Percentiles rank a stretch among this genome's conserved stretches.
Evolutionary conservation across 1,140 invertebrate genomes (phyloP).

Genomic region (Drosophila insularis): DNA sequence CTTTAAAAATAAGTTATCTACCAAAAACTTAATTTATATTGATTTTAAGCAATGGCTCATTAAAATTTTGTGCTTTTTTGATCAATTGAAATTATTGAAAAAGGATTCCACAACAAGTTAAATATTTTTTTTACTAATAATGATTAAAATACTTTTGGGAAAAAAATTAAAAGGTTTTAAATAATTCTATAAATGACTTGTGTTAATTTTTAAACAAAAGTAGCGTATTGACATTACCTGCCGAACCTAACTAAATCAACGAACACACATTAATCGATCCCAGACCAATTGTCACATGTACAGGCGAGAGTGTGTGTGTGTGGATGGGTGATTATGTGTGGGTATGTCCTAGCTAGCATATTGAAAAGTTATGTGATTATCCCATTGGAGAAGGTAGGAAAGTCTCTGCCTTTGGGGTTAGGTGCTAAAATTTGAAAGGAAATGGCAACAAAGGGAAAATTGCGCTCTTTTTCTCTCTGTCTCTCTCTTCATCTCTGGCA

Average conservation of each 20-base stretch:
- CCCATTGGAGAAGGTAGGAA: constrained; percentile 1
- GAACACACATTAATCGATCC: constrained; percentile 15
- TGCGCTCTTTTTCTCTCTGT: background rate
- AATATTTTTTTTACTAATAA: too few relatives aligned
- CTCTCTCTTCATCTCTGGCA: background rate
- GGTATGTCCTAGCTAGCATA: background rate
- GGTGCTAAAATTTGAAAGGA: constrained; percentile 5
- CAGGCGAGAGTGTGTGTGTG: background rate
- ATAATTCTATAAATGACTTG: too few relatives aligned
- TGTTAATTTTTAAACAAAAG: background rate
- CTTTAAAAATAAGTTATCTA: too few relatives aligned
- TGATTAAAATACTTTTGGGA: too few relatives aligned
- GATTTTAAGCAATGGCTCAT: too few relatives aligned
- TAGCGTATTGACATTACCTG: constrained; percentile 10
- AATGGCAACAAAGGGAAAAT: constrained; percentile 8
- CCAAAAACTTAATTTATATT: too few relatives aligned
- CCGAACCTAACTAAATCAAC: constrained; percentile 3
- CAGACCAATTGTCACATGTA: constrained; percentile 47
- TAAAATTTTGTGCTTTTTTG: too few relatives aligned
- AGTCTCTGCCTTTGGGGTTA: constrained; percentile 6
- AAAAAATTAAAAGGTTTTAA: too few relatives aligned
- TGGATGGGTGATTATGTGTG: background rate
- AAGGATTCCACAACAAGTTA: too few relatives aligned
- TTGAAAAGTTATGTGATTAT: constrained; percentile 18
- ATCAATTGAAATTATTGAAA: too few relatives aligned